Evolutionary conservation across 2,797 vertebrate genomes (phyloP).

Genomic region (Melanotaenia trifasciata): DNA sequence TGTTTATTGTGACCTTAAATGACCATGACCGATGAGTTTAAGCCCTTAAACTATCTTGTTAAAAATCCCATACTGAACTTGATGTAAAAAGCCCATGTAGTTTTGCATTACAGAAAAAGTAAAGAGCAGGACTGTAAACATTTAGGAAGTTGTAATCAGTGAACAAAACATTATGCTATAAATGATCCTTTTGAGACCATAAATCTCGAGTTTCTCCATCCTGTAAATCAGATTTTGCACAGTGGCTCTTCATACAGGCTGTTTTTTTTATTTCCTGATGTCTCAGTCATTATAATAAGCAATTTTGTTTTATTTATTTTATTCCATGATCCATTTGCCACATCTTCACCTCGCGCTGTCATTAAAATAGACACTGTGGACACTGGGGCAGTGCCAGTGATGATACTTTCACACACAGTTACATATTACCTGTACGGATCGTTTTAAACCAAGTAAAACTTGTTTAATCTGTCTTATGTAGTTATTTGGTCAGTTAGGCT

Average conservation of each 20-base stretch:
- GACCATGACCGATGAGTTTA: not conserved
- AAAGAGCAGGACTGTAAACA: not conserved
- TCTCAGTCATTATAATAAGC: not conserved
- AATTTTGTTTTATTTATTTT: not conserved
- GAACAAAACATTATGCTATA: not conserved
- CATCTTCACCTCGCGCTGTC: constrained; percentile 1
- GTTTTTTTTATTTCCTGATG: not conserved
- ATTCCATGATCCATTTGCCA: not conserved
- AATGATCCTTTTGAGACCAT: not conserved
- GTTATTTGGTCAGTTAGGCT: too few species aligned
- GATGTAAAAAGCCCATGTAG: not conserved
- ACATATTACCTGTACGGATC: not conserved
- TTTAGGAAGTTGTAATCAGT: constrained; percentile 1
- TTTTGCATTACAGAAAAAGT: not conserved
- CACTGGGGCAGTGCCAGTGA: not conserved
- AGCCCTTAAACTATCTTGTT: not conserved
- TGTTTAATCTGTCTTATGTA: not conserved
- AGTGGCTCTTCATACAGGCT: not conserved
- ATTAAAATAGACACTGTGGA: not conserved
- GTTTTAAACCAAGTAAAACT: not conserved
- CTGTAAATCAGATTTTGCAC: constrained; percentile 18
- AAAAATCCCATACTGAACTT: not conserved
- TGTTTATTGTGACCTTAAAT: not conserved
- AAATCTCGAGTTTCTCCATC: constrained; percentile 8
- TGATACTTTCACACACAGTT: constrained; percentile 7